Percentiles rank a stretch among this genome's conserved stretches.
Conservation (phyloP, 2,888 invertebrate genomes). For the Leptopilina syphax region DNA sequence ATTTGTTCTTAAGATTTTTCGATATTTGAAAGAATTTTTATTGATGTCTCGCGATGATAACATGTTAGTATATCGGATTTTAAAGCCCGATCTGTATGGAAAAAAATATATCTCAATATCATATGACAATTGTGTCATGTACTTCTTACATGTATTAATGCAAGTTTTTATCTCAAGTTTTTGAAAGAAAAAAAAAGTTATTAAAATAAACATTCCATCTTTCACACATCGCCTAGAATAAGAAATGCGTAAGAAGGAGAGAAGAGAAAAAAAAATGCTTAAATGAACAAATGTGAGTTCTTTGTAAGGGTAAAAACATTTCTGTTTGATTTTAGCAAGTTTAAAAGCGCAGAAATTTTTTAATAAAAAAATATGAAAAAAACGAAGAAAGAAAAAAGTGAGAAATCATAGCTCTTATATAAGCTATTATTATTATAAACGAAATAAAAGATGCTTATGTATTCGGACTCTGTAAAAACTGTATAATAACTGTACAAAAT, state of each 20-base stretch:
- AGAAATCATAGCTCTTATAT: conserved; percentile 59
- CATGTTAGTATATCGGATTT: conserved; percentile 36
- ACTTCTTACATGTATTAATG: conserved; percentile 36
- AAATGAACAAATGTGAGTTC: conserved; percentile 39
- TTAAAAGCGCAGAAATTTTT: conserved; percentile 47
- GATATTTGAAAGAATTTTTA: conserved; percentile 38
- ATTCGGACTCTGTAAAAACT: conserved; percentile 66
- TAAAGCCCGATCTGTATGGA: conserved; percentile 20
- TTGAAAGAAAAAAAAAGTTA: conserved; percentile 33
- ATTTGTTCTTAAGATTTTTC: conserved; percentile 34
- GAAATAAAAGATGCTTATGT: conserved; percentile 59
- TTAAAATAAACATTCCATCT: conserved; percentile 39
- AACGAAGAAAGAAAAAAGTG: conserved; percentile 54
- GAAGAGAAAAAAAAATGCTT: conserved; percentile 18
- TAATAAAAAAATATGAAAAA: not conserved
- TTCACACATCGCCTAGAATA: conserved; percentile 37
- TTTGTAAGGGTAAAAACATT: conserved; percentile 42
- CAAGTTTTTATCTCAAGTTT: conserved; percentile 41
- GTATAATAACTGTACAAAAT: conserved; percentile 69
- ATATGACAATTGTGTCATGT: conserved; percentile 30
- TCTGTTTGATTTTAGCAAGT: conserved; percentile 46
- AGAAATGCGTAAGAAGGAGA: conserved; percentile 23
- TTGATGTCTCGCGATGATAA: conserved; percentile 32
- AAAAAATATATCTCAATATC: conserved; percentile 40
- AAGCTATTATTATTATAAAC: conserved; percentile 59